Base-by-base conservation (phyloP, 2,113 vertebrate species). In the Clarias magur region DNA sequence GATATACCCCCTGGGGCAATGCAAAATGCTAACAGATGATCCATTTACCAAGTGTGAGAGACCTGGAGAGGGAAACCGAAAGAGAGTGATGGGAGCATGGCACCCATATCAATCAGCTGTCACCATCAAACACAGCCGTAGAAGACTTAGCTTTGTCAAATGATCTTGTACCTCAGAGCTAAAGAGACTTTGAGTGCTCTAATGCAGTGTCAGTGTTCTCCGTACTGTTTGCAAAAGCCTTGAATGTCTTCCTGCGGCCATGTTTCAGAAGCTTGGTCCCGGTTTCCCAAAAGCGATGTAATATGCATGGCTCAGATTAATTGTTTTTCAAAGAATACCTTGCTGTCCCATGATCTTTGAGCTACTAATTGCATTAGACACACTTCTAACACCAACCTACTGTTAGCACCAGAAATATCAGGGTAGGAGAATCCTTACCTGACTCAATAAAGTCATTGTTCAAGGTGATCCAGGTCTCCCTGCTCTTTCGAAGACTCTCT, bases 391-490 rank as follows among this genome's bases (percentile, higher is more conserved):
- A 53, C 42, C 11, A 23, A 42, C 68, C 48, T 75, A 53, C 34
- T 80, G 9, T 34, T 57, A 38, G 57, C 65, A 60, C 1, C 48
- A 19, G n/a, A 70, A 4, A 10, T 2, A 67, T 8, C 12, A 53
- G 62, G 9, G 13, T 34, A 56, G 76, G 21, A 25, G 42, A 17
- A 53, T 54, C 63, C 15, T 87, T 95, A 99, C 98, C 98, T 93
- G 98, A 99, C 78, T 98, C 97, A 91, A 96, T 96, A 3, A 99
- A 99, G 86, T 98, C 97, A 54, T 94, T 83, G 91, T 97, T 96
- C 88, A 97, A 95, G 90, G 86, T 95, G 80, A 93, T 94, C 96
- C 97, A 98, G 89, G 95, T 92, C 0, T 95, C 93, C 86, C 95
- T 96, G 88, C 96, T 95, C 93, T 98, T 97, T 73, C 93, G 93